phyloP scores from a whole-genome alignment of 64 coral and sea anemone genomes.

The Dendronephthya gigantea region DNA sequence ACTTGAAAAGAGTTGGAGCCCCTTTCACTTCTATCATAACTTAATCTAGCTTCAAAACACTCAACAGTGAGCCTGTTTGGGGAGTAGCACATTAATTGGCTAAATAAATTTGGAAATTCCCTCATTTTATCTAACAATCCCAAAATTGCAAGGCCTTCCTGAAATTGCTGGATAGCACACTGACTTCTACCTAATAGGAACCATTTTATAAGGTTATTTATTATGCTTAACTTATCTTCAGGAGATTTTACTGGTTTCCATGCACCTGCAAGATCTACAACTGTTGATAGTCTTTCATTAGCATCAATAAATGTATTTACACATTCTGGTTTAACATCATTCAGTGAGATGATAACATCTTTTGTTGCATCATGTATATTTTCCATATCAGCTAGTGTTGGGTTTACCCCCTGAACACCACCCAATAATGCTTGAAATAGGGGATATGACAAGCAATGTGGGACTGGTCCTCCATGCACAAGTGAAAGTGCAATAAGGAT shows the following conservation, averaged over 20 bases:
- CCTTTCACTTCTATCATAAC: slow-evolving; percentile 15
- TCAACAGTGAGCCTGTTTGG: neutral
- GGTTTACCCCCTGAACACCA: neutral
- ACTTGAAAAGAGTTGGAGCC: neutral
- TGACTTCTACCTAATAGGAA: neutral
- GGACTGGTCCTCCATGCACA: slow-evolving; percentile 3
- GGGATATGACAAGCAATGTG: neutral
- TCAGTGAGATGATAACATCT: neutral
- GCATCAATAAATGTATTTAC: neutral
- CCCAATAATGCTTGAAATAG: neutral
- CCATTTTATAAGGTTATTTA: neutral
- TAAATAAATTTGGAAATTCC: neutral
- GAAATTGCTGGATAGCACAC: neutral
- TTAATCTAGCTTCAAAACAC: neutral
- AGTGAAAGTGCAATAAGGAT: neutral
- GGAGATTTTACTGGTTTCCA: neutral
- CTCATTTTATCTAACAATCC: neutral
- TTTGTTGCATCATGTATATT: neutral
- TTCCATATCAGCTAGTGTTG: neutral
- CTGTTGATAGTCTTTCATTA: slow-evolving; percentile 1
- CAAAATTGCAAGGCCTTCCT: neutral
- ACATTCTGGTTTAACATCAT: neutral
- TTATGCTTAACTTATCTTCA: neutral
- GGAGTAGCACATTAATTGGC: neutral
- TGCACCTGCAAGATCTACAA: neutral